A percentile compares a stretch with the other conserved stretches of the same genome.
Evolutionary conservation across 2,797 vertebrate genomes (phyloP).

Genomic region (Pseudomugil gertrudae): DNA sequence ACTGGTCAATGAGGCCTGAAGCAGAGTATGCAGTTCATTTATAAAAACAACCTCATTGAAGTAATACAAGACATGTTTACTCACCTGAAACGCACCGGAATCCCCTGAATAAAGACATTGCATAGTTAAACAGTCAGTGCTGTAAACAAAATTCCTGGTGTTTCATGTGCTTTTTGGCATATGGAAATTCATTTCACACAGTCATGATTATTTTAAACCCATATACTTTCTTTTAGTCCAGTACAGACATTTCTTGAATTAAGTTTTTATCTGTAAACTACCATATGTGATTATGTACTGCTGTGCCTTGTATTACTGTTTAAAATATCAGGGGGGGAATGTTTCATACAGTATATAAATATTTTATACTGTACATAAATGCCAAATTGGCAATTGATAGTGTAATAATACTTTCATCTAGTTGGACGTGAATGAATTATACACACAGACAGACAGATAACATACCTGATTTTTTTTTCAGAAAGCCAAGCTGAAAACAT

Average conservation of each 20-base stretch:
- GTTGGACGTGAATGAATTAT: slow-evolving; percentile 42
- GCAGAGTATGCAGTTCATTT: slow-evolving; percentile 24
- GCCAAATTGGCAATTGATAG: slow-evolving; percentile 34
- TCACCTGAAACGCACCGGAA: slow-evolving; percentile 4
- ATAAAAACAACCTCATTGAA: slow-evolving; percentile 8
- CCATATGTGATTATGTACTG: too few relatives aligned
- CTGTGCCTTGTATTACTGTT: too few relatives aligned
- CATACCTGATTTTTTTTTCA: too few relatives aligned
- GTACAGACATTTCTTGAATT: too few relatives aligned
- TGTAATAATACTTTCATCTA: slow-evolving; percentile 39
- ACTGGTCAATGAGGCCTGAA: slow-evolving; percentile 38
- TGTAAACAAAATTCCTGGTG: background rate
- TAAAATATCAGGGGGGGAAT: too few relatives aligned
- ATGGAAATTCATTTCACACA: background rate
- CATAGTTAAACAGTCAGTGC: background rate
- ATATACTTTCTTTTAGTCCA: too few relatives aligned
- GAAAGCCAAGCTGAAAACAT: too few relatives aligned
- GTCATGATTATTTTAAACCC: too few relatives aligned
- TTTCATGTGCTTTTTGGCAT: background rate
- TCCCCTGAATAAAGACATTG: background rate
- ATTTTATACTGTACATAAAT: too few relatives aligned
- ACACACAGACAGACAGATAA: slow-evolving; percentile 30
- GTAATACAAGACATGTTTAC: slow-evolving; percentile 18
- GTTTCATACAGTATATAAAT: too few relatives aligned
- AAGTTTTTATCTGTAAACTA: too few relatives aligned